Base-by-base conservation (phyloP, 2,797 vertebrate species). In the Micromesistius poutassou region DNA sequence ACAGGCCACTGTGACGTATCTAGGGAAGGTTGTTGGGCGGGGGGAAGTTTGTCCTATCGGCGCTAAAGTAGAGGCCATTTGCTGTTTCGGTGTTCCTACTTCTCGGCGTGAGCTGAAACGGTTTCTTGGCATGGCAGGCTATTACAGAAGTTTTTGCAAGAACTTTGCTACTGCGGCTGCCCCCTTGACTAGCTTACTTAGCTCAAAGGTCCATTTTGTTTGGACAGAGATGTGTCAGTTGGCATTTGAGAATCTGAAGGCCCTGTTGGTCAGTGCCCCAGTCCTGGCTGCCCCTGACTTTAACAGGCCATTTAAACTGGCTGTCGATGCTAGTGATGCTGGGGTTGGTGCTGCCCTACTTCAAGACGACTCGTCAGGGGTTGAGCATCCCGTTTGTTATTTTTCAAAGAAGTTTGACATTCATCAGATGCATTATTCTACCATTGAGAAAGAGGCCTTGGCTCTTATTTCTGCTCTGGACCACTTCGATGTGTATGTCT, bases 81-180 rank as follows among this genome's bases (percentile, higher is more conserved):
- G 8, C 4, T 28, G 13, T 12, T 75, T 30, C 25, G 4, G n/a
- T 30, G 73, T 19, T 30, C 75, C 55, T 55, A 12, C 7, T 16
- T 30, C 74, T 12, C 2, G n/a, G 1, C 28, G 42, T 16, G 74
- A 74, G 4, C 42, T 74, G 28, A 16, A 30, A 14, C 16, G 66
- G 2, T 77, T 46, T 22, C 28, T 77, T 19, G 68, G 76, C 3
- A 50, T 77, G 76, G 66, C 9, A 7, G 50, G 74, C 4, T 75
- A 36, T n/a, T 66, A 36, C 22, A 33, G 74, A 30, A 14, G 74
- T 14, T 77, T 71, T 38, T 77, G 76, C 14, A 72, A 33, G 9
- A 77, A 77, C 30, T 77, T 77, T 46, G 22, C 38, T 40, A 13
- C 38, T 40, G 38, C 50, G 1, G 62, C 25, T 3, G 68, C 55